Evolutionary conservation across 2,888 invertebrate genomes (phyloP).

Genomic region (Lymantria dispar): DNA sequence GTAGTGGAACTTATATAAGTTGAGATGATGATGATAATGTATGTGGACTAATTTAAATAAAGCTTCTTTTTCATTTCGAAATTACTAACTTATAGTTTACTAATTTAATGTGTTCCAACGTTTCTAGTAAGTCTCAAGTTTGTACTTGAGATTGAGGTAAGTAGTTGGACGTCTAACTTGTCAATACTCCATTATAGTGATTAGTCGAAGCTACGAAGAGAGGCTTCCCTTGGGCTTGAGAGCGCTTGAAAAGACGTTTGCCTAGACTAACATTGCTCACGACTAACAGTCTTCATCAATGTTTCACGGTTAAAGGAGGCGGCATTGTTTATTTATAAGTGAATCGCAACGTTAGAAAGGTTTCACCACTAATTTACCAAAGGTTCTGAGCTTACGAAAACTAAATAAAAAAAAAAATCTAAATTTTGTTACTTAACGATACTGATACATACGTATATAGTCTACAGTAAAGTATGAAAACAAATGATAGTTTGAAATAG

Average conservation of each 20-base stretch:
- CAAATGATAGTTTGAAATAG: no score
- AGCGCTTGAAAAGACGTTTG: conserved; percentile 20
- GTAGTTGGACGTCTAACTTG: conserved; percentile 58
- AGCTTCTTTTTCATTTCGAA: no score
- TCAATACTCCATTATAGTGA: conserved; percentile 74
- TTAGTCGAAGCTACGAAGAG: conserved; percentile 46
- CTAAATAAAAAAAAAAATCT: conserved; percentile 43
- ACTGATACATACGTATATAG: no score
- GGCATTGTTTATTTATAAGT: conserved; percentile 66
- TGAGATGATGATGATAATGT: no score
- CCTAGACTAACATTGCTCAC: conserved; percentile 29
- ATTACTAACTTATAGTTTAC: no score
- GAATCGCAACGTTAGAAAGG: conserved; percentile 56
- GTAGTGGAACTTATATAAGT: no score
- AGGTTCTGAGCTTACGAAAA: conserved; percentile 46
- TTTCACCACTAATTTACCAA: conserved; percentile 62
- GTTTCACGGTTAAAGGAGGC: conserved; percentile 66
- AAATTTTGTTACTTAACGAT: conserved; percentile 8
- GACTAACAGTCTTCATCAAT: conserved; percentile 66
- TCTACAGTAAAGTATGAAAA: no score
- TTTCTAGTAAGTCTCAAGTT: conserved; percentile 40
- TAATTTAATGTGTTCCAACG: conserved; percentile 43
- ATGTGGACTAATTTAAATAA: no score
- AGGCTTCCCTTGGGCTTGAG: conserved; percentile 20
- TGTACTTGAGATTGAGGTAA: conserved; percentile 30